phyloP scores from a whole-genome alignment of 2,888 invertebrate species.

The Troglohyphantes excavatus region DNA sequence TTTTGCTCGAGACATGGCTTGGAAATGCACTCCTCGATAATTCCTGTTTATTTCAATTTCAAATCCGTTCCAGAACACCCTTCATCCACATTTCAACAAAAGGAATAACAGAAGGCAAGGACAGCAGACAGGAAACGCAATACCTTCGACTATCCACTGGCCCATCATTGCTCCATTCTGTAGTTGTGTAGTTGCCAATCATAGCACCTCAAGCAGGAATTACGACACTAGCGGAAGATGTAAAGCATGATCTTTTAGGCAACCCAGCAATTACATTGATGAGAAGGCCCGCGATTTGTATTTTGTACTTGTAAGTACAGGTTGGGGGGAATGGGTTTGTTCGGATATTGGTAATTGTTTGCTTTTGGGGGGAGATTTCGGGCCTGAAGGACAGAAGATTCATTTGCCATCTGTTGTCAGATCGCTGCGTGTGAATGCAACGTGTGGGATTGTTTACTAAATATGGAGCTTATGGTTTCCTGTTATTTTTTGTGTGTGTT shows the following conservation, averaged over 20 bases:
- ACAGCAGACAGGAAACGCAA: slow-evolving; percentile 22
- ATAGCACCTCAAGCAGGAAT: not conserved
- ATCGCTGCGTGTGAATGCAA: not conserved
- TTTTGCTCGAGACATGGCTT: too few relatives aligned
- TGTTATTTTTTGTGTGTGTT: not conserved
- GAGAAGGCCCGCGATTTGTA: slow-evolving; percentile 27
- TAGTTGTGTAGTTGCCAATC: not conserved
- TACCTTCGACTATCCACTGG: not conserved
- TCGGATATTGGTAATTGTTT: slow-evolving; percentile 52
- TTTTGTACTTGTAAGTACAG: slow-evolving; percentile 50
- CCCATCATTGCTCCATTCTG: not conserved
- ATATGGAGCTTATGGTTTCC: not conserved
- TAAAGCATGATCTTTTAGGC: slow-evolving; percentile 3
- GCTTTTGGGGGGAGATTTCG: slow-evolving; percentile 32
- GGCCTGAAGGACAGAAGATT: slow-evolving; percentile 14
- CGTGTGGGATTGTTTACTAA: not conserved
- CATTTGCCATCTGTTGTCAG: slow-evolving; percentile 41
- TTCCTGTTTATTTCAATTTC: too few relatives aligned
- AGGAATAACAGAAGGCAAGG: not conserved
- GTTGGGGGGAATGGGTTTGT: slow-evolving; percentile 22
- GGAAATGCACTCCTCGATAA: too few relatives aligned
- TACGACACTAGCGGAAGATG: slow-evolving; percentile 21
- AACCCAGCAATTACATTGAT: slow-evolving; percentile 36
- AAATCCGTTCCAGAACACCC: too few relatives aligned
- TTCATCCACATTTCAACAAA: too few relatives aligned